A percentile compares a stretch with the other conserved stretches of the same genome.
Conservation (phyloP, 2,113 vertebrate species). For the Chelonoidis abingdonii region DNA sequence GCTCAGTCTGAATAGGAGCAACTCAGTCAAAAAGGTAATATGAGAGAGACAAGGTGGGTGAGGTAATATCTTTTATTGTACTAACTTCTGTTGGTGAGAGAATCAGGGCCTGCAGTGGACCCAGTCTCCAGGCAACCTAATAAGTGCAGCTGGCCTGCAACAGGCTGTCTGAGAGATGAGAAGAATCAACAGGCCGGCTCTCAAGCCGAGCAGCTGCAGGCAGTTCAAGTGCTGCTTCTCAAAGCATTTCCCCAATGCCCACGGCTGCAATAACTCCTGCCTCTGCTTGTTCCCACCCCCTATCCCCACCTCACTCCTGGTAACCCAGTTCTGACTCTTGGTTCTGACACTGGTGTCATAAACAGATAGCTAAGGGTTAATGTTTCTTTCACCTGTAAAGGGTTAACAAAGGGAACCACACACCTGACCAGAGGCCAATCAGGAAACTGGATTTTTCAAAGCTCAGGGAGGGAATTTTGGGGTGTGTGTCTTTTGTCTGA, state of each 20-base stretch:
- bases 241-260: neutral
- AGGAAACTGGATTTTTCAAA: too few species aligned
- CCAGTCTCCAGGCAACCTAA: neutral
- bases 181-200: neutral
- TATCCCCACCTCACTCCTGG: neutral
- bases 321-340: neutral
- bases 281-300: neutral
- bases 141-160: neutral
- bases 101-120: neutral
- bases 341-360: too few species aligned
- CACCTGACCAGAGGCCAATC: too few species aligned
- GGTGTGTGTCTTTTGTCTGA: too few species aligned
- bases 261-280: neutral
- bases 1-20: accelerated
- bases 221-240: neutral
- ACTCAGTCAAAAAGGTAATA: neutral
- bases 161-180: neutral
- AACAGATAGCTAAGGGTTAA: too few species aligned
- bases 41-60: too few species aligned
- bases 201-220: accelerated
- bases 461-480: too few species aligned
- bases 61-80: too few species aligned
- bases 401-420: too few species aligned
- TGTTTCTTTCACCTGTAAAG: too few species aligned
- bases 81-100: too few species aligned